phyloP scores from a whole-genome alignment of 2,888 invertebrate species.

The Drosophila engyochracea region DNA sequence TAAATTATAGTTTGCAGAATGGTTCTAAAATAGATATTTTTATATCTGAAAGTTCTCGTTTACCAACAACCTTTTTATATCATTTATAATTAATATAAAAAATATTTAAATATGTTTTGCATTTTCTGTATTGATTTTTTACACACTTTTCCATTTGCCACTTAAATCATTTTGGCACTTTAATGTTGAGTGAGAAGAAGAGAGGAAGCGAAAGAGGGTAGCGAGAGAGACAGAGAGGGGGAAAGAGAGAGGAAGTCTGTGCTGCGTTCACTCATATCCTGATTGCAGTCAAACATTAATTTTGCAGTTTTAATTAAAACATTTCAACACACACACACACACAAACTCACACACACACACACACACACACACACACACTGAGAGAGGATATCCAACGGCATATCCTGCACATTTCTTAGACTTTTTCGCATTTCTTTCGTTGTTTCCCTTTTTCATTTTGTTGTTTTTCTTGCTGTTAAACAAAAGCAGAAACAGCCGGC shows the following conservation, averaged over 20 bases:
- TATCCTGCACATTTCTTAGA: slow-evolving; percentile 28
- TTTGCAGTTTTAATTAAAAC: slow-evolving; percentile 81
- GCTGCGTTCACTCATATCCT: slow-evolving; percentile 46
- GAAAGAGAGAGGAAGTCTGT: neutral
- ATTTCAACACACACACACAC: slow-evolving; percentile 43
- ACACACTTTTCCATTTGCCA: slow-evolving; percentile 4
- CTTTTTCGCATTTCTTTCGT: slow-evolving; percentile 17
- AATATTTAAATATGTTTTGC: neutral
- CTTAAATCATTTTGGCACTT: slow-evolving; percentile 78
- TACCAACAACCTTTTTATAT: neutral
- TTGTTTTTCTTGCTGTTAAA: slow-evolving; percentile 4
- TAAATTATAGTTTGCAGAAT: neutral
- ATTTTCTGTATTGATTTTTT: slow-evolving; percentile 64
- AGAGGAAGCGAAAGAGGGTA: no score
- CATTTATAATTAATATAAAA: neutral
- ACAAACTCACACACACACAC: slow-evolving; percentile 7
- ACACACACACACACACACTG: slow-evolving; percentile 10
- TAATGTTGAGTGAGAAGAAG: slow-evolving; percentile 42
- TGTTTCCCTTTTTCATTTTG: neutral
- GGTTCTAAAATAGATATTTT: neutral
- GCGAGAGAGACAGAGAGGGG: neutral
- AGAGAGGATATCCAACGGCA: slow-evolving; percentile 2
- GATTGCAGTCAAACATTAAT: slow-evolving; percentile 66
- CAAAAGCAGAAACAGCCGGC: slow-evolving; percentile 30
- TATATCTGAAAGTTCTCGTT: neutral